These are phyloP conservation scores for Orchestes rusci DNA, from an alignment of 2,888 invertebrate species.

Conservation along the genomic window DNA sequence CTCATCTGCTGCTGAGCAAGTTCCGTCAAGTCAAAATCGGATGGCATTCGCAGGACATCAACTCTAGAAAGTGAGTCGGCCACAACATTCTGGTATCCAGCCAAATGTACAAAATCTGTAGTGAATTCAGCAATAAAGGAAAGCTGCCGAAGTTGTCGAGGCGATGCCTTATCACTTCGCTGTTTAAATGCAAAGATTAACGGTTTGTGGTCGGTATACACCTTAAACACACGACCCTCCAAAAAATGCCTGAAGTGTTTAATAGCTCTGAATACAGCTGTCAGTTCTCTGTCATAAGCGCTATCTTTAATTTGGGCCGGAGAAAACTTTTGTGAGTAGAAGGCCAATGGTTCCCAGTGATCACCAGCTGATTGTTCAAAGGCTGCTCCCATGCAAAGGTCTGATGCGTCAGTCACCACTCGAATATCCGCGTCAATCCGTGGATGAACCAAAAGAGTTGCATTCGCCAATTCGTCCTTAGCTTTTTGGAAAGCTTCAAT, in stretches of 20 bases:
- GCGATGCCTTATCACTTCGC: conserved; percentile 10
- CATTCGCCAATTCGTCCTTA: not conserved
- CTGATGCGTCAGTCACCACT: conserved; percentile 1
- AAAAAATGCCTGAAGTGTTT: no score
- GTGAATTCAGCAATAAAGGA: no score
- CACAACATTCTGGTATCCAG: conserved; percentile 7
- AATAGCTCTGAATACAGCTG: no score
- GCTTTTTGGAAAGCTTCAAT: not conserved
- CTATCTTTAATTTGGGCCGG: conserved; percentile 4
- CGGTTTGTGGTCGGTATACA: conserved; percentile 38
- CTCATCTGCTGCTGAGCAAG: conserved; percentile 10
- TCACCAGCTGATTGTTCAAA: not conserved
- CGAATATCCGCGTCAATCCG: not conserved
- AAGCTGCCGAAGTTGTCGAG: no score
- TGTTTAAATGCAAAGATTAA: conserved; percentile 9
- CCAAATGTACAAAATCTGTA: no score
- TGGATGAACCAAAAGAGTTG: not conserved
- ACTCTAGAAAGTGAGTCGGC: conserved; percentile 10
- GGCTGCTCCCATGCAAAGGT: conserved; percentile 1
- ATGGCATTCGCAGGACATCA: conserved; percentile 4
- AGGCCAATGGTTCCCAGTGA: no score
- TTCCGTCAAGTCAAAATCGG: conserved; percentile 11
- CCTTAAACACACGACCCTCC: conserved; percentile 30
- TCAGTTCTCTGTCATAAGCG: conserved; percentile 6
- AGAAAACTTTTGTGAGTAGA: no score